These are phyloP conservation scores for Elgaria multicarinata DNA, from an alignment of 2,113 vertebrate species.

Conservation along the genomic window DNA sequence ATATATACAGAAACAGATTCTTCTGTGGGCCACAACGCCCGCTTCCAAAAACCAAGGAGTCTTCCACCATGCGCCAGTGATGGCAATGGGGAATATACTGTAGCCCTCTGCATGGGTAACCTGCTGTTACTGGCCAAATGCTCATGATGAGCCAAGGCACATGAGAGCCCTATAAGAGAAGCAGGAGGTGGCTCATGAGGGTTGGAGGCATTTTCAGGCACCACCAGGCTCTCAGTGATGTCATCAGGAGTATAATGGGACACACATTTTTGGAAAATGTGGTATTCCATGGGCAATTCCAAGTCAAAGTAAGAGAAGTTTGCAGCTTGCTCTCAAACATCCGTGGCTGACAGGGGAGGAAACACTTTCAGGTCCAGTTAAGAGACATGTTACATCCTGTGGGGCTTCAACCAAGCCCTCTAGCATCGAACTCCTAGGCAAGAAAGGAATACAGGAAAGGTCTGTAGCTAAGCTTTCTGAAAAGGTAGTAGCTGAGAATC, in stretches of 20 bases:
- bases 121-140: neutral
- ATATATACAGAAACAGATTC: too few relatives aligned
- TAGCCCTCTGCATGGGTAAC: neutral
- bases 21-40: neutral
- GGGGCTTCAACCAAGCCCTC: neutral
- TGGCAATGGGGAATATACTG: too few relatives aligned
- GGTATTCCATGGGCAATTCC: neutral
- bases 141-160: neutral
- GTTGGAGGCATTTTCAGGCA: neutral
- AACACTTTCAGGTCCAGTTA: neutral
- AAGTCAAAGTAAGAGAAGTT: neutral
- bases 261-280: neutral
- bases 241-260: neutral
- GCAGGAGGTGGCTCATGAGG: neutral
- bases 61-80: neutral
- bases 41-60: neutral
- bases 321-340: neutral
- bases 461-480: neutral
- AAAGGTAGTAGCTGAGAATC: neutral
- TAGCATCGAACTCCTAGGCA: neutral
- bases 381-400: too few relatives aligned
- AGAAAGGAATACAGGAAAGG: neutral
- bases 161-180: neutral
- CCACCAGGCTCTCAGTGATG: neutral
- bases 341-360: neutral